Base-by-base conservation (phyloP, 1,140 invertebrate genomes). In the Drosophila tani region DNA sequence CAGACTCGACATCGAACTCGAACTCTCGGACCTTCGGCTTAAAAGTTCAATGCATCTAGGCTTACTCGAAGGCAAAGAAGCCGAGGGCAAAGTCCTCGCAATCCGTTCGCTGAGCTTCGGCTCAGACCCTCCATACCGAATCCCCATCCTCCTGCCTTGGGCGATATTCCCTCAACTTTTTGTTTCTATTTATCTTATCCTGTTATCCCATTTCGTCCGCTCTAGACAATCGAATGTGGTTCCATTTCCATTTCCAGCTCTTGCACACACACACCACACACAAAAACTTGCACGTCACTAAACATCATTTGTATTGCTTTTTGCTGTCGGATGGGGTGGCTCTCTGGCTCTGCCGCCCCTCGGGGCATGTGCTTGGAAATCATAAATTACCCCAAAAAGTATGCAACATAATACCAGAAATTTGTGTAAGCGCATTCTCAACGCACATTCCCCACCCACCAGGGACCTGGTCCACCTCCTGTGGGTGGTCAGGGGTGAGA, bases 321-420 rank as follows among this genome's bases (percentile, higher is more conserved):
- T 57, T 63, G 59, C 51, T 49, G 38, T 56, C n/a, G 46, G 40
- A 43, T 38, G 62, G 62, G 50, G 43, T 24, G 53, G 46, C 29
- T 47, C 56, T 41, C 45, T 24, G 21, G 21, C 53, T 9, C 9
- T 11, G 9, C 17, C 1, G 29, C 55, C 57, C 56, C 21, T 47
- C 27, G 27, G 41, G 40, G 53, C 71, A 74, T 87, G 80, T 81
- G 84, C 83, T 79, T 71, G 43, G 64, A 88, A 88, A 90, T 88
- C 85, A 90, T 88, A 88, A 88, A 88, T 88, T 88, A 88, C 85
- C 60, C 78, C 53, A 67, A 66, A 90, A 90, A 84, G 77, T 84
- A 84, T 88, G 85, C 84, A 88, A 88, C 84, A 87, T 87, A 87
- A 88, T 90, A 79, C 85, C 51, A 84, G 81, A 90, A 81, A 88